These are phyloP conservation scores for Cyaniris semiargus DNA, from an alignment of 2,888 invertebrate species.

Conservation along the genomic window DNA sequence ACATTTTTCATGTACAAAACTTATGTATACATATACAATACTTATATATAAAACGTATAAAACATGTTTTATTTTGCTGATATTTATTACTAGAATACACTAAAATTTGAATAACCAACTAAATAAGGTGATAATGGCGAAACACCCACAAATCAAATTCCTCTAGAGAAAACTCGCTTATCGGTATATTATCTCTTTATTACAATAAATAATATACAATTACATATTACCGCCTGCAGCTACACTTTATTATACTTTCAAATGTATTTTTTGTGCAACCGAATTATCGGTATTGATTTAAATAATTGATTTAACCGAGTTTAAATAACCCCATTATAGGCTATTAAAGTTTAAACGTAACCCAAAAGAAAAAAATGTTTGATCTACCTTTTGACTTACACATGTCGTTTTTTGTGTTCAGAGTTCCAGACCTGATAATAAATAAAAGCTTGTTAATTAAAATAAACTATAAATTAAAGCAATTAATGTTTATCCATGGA, in stretches of 20 bases:
- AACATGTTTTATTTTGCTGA: background rate
- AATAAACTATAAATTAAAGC: background rate
- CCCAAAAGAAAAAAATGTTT: conserved; percentile 7
- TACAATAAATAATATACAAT: conserved; percentile 22
- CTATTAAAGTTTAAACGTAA: conserved; percentile 7
- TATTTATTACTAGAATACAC: background rate
- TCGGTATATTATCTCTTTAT: background rate
- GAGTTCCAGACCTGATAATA: background rate
- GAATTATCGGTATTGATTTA: conserved; percentile 27
- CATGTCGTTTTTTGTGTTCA: conserved; percentile 8
- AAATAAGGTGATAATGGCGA: background rate
- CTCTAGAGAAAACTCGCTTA: background rate
- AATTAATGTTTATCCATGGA: background rate
- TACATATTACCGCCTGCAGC: conserved; percentile 4
- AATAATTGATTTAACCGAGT: conserved; percentile 28
- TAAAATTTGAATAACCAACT: background rate
- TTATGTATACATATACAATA: no score
- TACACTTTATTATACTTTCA: background rate
- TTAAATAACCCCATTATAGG: conserved; percentile 21
- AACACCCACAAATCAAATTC: background rate
- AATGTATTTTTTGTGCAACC: conserved; percentile 22
- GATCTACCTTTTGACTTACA: background rate
- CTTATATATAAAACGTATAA: no score
- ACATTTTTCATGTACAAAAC: no score
- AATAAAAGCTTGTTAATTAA: background rate